Conservation (phyloP, 2,113 vertebrate genomes). For the Anarrhichthys ocellatus region DNA sequence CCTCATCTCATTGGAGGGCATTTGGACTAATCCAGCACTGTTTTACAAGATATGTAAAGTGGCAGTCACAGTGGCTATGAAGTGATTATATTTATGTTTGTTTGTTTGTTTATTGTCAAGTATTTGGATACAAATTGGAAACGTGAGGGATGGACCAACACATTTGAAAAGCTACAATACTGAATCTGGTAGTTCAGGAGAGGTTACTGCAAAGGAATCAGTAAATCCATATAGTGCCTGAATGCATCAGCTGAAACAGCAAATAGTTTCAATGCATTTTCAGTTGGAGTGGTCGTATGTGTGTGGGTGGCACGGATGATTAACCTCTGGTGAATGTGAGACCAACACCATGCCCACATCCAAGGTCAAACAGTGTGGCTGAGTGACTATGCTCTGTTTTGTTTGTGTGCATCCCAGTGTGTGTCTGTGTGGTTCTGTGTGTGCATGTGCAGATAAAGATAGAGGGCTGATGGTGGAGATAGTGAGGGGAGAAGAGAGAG, state of each 20-base stretch:
- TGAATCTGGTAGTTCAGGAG: not conserved
- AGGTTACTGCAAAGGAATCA: not conserved
- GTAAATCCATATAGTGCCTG: conserved; percentile 7
- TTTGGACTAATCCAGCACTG: conserved; percentile 55
- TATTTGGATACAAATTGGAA: not conserved
- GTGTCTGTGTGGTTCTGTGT: conserved; percentile 11
- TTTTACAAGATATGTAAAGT: conserved; percentile 34
- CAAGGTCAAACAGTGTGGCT: conserved; percentile 72
- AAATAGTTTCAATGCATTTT: conserved; percentile 36
- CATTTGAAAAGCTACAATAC: not conserved
- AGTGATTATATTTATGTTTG: not conserved
- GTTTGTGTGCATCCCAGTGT: conserved; percentile 32
- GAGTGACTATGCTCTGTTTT: conserved; percentile 50
- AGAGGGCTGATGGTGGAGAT: conserved; percentile 29
- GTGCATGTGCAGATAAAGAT: conserved; percentile 14
- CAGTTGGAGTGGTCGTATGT: conserved; percentile 14
- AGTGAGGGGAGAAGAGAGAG: conserved; percentile 21
- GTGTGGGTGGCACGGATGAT: conserved; percentile 55
- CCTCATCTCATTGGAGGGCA: conserved; percentile 38
- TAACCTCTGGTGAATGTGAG: conserved; percentile 70
- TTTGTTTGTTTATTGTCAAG: not conserved
- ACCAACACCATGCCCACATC: conserved; percentile 66
- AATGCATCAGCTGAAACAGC: conserved; percentile 20
- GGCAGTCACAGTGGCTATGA: not conserved
- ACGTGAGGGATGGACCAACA: not conserved